These are phyloP conservation scores for Poeciliopsis occidentalis DNA, from an alignment of 2,113 vertebrate species.

Conservation along the genomic window DNA sequence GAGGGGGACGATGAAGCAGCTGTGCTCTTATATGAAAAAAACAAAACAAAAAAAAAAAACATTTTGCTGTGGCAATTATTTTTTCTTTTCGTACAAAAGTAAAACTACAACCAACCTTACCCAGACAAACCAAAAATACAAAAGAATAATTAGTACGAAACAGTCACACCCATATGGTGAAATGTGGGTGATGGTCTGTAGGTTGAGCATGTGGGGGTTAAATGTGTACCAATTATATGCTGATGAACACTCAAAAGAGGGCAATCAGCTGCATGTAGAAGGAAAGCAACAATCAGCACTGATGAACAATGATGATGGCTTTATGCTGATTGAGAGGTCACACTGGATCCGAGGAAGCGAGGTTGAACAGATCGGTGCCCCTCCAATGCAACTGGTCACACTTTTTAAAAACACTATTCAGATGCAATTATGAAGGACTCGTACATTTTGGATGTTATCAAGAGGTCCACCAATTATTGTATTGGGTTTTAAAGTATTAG, in stretches of 20 bases:
- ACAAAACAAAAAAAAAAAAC: not conserved
- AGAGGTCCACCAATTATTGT: not conserved
- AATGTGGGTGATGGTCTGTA: constrained; percentile 1
- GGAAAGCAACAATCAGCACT: constrained; percentile 42
- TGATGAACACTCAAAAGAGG: constrained; percentile 38
- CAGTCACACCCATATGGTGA: not conserved
- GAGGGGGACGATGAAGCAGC: constrained; percentile 15
- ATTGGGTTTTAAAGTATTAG: too few species aligned
- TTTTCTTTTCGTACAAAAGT: constrained; percentile 20
- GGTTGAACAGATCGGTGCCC: not conserved
- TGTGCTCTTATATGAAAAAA: constrained; percentile 23
- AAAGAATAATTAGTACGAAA: not conserved
- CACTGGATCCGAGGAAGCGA: not conserved
- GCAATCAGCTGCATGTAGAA: constrained; percentile 43
- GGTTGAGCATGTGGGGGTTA: constrained; percentile 9
- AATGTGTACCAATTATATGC: constrained; percentile 23
- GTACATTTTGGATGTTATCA: not conserved
- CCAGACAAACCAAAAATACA: not conserved
- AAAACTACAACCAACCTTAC: constrained; percentile 1
- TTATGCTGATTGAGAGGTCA: constrained; percentile 48
- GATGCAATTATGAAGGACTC: not conserved
- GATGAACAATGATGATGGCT: constrained; percentile 46
- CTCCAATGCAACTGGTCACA: constrained; percentile 16
- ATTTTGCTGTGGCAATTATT: not conserved
- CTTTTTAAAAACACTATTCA: not conserved